A percentile compares a stretch with the other conserved stretches of the same genome.
Conservation (phyloP, 2,888 invertebrate genomes). For the Dioctria rufipes region DNA sequence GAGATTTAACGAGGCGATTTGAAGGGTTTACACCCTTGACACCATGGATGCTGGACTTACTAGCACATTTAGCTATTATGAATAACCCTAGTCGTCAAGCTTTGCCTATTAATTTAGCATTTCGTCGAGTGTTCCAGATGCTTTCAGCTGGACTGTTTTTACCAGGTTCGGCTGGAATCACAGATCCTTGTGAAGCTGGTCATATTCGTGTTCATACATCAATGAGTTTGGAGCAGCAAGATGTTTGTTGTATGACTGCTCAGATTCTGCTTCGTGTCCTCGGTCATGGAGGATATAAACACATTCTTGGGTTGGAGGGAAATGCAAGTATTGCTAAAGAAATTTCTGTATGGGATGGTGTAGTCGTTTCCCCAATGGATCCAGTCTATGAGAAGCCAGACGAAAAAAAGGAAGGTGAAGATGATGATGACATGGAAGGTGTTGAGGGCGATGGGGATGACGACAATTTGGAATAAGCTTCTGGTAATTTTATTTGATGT, state of each 20-base stretch:
- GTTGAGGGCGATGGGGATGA: constrained; percentile 72
- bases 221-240: constrained; percentile 92
- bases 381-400: constrained; percentile 89
- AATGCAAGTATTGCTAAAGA: constrained; percentile 77
- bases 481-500: too few species aligned
- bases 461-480: constrained; percentile 59
- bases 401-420: constrained; percentile 83
- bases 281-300: constrained; percentile 93
- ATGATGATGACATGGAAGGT: constrained; percentile 79
- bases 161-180: constrained; percentile 92
- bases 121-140: constrained; percentile 90
- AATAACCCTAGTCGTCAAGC: constrained; percentile 95
- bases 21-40: constrained; percentile 91
- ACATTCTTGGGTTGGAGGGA: constrained; percentile 81
- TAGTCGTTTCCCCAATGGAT: constrained; percentile 95
- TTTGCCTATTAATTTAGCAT: constrained; percentile 92
- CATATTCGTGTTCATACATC: constrained; percentile 92
- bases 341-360: constrained; percentile 97
- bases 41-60: constrained; percentile 96
- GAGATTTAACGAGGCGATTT: constrained; percentile 92
- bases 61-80: constrained; percentile 97
- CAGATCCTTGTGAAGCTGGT: constrained; percentile 94
- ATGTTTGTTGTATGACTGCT: constrained; percentile 93
- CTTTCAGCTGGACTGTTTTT: constrained; percentile 95
- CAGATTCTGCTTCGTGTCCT: constrained; percentile 89